Percentiles rank a stretch among this genome's conserved stretches.
These are phyloP conservation scores for Intellagama lesueurii DNA, from an alignment of 2,797 vertebrate genomes.

Conservation along the genomic window DNA sequence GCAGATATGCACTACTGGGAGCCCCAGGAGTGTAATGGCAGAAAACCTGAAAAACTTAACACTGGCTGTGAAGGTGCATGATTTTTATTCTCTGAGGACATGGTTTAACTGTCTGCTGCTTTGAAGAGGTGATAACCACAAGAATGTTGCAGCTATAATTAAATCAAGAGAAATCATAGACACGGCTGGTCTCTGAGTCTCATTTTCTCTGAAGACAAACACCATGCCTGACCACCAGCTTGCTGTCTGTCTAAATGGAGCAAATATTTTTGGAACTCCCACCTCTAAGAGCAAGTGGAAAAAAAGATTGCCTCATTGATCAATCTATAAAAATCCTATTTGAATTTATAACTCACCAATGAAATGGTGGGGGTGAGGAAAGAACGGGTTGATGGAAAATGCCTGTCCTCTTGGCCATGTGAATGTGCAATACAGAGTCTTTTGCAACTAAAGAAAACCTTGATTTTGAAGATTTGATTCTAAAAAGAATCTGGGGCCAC, in stretches of 20 bases:
- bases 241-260: not conserved
- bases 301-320: not conserved
- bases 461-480: not conserved
- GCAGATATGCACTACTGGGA: not conserved
- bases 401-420: not conserved
- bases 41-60: constrained; percentile 79
- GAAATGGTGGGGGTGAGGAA: not conserved
- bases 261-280: not conserved
- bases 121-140: constrained; percentile 48
- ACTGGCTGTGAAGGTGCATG: constrained; percentile 59
- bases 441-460: not conserved
- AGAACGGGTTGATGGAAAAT: not conserved
- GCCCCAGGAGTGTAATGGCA: not conserved
- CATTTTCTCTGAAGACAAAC: not conserved
- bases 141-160: constrained; percentile 38
- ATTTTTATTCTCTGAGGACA: constrained; percentile 43
- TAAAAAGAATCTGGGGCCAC: not conserved
- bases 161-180: not conserved
- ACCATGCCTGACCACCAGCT: not conserved
- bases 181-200: not conserved
- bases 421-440: not conserved
- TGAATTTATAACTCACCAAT: not conserved
- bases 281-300: not conserved
- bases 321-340: not conserved
- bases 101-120: constrained; percentile 54